Evolutionary conservation across 2,113 vertebrate genomes (phyloP), one percentile per base, ranked within the genome.

Genomic region (Sisor rabdophorus): DNA sequence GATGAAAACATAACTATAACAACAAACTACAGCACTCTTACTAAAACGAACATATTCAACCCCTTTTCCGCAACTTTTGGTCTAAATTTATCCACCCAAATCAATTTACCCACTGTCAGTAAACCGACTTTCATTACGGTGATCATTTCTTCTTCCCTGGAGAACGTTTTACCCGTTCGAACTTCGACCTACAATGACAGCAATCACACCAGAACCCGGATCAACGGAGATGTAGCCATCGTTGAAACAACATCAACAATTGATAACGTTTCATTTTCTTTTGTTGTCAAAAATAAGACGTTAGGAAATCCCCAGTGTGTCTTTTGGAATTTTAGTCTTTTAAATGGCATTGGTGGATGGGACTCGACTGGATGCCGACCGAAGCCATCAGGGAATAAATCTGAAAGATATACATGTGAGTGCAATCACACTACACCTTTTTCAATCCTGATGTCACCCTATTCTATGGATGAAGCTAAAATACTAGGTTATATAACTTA

Each of bases 261-360:
- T 70, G 11, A 55, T 0, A n/a, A 88, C 10, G 70, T 95, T 48
- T 22, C 82, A 3, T 75, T 96, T 76, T 87, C 78, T 12, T 95
- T 92, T 0, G 76, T 85, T 12, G 91, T 92, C 83, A 78, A 87
- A 58, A 92, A 92, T 55, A 83, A 73, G 40, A 84, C 83, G 11
- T 78, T 77, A 48, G 60, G 64, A 0, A 22, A 74, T 16, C 86
- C 89, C 0, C 88, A 85, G 50, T 97, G 94, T 0, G 92, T 92
- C 1, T 94, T 90, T 53, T 95, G 94, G 94, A 92, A 94, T 79
- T 91, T 87, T 1, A 4, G 0, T 0, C 81, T 88, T 11, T 87
- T 89, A 50, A 75, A 83, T 40, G 2, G 54, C 0, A n/a, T 20
- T 0, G 89, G 86, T 0, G 86, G 74, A 0, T 95, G 94, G 95